Evolutionary conservation across 1,140 invertebrate species (phyloP).

Genomic region (Mactra quadrangularis): DNA sequence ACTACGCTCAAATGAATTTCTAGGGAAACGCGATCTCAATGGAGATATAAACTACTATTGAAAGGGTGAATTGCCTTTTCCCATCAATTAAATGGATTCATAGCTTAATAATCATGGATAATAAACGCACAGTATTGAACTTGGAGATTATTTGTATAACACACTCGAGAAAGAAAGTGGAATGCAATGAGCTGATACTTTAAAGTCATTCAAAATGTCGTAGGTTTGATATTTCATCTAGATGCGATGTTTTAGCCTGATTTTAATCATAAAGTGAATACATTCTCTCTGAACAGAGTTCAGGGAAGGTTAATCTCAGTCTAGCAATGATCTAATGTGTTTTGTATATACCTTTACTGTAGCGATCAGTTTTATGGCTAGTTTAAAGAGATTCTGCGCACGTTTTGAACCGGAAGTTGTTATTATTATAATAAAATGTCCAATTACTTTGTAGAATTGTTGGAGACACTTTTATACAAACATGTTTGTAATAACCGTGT

Average conservation of each 20-base stretch:
- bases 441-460: too few species aligned
- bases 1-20: constrained; percentile 31
- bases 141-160: constrained; percentile 29
- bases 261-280: too few species aligned
- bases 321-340: too few species aligned
- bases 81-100: constrained; percentile 55
- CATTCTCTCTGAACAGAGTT: too few species aligned
- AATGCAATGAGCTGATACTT: neutral
- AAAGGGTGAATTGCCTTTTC: constrained; percentile 51
- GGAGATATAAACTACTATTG: constrained; percentile 46
- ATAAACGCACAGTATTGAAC: constrained; percentile 36
- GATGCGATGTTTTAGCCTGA: neutral
- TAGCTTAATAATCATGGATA: constrained; percentile 39
- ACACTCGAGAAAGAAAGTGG: neutral
- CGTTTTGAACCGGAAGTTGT: too few species aligned
- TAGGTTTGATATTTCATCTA: neutral
- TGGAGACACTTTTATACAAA: too few species aligned
- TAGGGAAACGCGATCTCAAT: constrained; percentile 46
- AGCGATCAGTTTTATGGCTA: too few species aligned
- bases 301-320: too few species aligned
- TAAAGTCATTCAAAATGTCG: neutral
- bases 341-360: too few species aligned
- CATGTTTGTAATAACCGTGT: too few species aligned
- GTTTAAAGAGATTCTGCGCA: too few species aligned
- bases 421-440: too few species aligned